Percentiles rank a stretch among this genome's conserved stretches.
phyloP scores from a whole-genome alignment of 1,140 invertebrate species.

The Chymomyza costata region DNA sequence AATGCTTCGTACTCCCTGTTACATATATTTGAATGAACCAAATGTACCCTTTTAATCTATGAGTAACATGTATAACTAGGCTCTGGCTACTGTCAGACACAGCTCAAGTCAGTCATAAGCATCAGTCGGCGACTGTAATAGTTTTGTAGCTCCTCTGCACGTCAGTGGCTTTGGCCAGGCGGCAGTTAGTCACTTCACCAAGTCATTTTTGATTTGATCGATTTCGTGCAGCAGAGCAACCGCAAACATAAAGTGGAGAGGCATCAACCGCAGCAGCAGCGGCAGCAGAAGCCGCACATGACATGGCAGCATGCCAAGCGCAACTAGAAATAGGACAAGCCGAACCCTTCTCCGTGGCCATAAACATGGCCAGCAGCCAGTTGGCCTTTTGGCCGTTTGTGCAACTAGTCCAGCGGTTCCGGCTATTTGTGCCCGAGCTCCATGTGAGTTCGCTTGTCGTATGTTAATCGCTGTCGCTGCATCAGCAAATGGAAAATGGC shows the following conservation, averaged over 20 bases:
- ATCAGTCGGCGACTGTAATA: no score
- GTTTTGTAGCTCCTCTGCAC: no score
- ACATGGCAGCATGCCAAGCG: slow-evolving; percentile 39
- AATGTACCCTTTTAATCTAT: no score
- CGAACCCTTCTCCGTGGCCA: slow-evolving; percentile 54
- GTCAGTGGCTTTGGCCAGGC: slow-evolving; percentile 28
- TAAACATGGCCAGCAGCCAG: no score
- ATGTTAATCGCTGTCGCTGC: slow-evolving; percentile 53
- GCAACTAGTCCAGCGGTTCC: not conserved
- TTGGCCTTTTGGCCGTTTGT: not conserved
- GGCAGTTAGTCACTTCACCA: slow-evolving; percentile 72
- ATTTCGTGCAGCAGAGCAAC: slow-evolving; percentile 62
- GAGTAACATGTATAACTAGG: no score
- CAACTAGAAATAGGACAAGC: slow-evolving; percentile 52
- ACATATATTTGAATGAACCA: no score
- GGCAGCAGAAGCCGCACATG: slow-evolving; percentile 33
- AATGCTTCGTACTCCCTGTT: no score
- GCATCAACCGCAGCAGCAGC: slow-evolving; percentile 25
- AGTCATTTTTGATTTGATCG: slow-evolving; percentile 73
- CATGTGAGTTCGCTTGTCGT: slow-evolving; percentile 34
- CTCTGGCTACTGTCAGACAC: slow-evolving; percentile 54
- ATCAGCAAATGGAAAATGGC: slow-evolving; percentile 28
- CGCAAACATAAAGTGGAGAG: slow-evolving; percentile 57
- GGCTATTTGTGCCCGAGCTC: slow-evolving; percentile 3
- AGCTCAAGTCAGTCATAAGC: slow-evolving; percentile 34